Conservation (phyloP, 2,888 invertebrate species). For the Gymnocheta viridis region DNA sequence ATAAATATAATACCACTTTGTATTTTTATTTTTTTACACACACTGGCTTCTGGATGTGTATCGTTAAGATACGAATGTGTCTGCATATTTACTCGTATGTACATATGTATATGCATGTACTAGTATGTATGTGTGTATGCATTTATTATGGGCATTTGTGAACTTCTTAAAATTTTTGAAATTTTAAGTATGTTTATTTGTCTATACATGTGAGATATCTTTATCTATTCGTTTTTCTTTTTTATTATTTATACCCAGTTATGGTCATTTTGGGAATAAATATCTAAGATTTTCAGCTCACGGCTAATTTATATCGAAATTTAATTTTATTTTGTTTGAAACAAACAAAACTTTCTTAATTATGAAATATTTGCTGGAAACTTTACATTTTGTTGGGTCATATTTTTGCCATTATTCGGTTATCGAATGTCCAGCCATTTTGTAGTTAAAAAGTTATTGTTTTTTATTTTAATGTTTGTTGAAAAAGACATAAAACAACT, state of each 20-base stretch:
- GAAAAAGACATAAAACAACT: conserved; percentile 34
- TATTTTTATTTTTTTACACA: not conserved
- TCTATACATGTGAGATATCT: conserved; percentile 17
- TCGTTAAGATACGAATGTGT: not conserved
- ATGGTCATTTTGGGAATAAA: conserved; percentile 63
- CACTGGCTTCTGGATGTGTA: not conserved
- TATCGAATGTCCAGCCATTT: conserved; percentile 37
- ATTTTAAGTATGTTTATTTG: not conserved
- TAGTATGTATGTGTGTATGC: not conserved
- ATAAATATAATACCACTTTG: conserved; percentile 55
- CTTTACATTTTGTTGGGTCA: not conserved
- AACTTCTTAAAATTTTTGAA: conserved; percentile 26
- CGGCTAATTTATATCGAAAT: conserved; percentile 70
- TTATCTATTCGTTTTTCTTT: conserved; percentile 6
- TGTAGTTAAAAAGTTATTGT: not conserved
- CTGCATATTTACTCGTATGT: not conserved
- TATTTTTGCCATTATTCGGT: not conserved
- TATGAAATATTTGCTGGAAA: conserved; percentile 67
- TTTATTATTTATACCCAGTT: conserved; percentile 63
- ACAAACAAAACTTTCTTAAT: conserved; percentile 70
- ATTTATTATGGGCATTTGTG: not conserved
- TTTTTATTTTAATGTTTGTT: conserved; percentile 22
- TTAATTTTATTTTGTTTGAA: conserved; percentile 42
- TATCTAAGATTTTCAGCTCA: conserved; percentile 52
- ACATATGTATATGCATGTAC: no score